Conservation (phyloP, 2,113 vertebrate species). For the Chamaetylas fuelleborni region DNA sequence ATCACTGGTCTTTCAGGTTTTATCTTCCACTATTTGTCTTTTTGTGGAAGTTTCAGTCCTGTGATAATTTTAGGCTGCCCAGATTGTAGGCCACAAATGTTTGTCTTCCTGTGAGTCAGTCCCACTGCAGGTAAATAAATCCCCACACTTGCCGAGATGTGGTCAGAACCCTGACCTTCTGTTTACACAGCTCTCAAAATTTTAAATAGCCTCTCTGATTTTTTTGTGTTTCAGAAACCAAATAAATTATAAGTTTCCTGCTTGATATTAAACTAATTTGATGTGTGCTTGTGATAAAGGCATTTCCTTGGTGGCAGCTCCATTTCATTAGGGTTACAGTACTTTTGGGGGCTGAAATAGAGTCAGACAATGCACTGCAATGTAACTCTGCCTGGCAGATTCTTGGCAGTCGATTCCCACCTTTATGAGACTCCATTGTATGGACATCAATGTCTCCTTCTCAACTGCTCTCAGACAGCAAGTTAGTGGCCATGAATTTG, state of each 20-base stretch:
- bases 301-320: neutral
- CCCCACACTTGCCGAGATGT: accelerated
- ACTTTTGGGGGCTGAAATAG: neutral
- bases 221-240: neutral
- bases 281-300: neutral
- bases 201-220: neutral
- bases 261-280: neutral
- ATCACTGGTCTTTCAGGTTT: neutral
- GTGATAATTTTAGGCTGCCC: neutral
- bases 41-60: neutral
- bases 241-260: neutral
- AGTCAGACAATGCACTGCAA: neutral
- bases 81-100: neutral
- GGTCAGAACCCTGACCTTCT: neutral
- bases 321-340: neutral
- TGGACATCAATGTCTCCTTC: constrained; percentile 41
- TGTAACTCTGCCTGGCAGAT: constrained; percentile 38
- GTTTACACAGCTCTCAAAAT: neutral
- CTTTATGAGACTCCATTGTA: constrained; percentile 47
- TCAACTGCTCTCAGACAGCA: constrained; percentile 6
- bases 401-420: constrained; percentile 39
- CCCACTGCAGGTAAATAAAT: constrained; percentile 1
- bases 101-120: neutral
- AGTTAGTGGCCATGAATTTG: constrained; percentile 40
- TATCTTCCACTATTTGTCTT: neutral